Evolutionary conservation across 2,113 vertebrate genomes (phyloP), one percentile per base, ranked within the genome.

Genomic region (Labeo catla): DNA sequence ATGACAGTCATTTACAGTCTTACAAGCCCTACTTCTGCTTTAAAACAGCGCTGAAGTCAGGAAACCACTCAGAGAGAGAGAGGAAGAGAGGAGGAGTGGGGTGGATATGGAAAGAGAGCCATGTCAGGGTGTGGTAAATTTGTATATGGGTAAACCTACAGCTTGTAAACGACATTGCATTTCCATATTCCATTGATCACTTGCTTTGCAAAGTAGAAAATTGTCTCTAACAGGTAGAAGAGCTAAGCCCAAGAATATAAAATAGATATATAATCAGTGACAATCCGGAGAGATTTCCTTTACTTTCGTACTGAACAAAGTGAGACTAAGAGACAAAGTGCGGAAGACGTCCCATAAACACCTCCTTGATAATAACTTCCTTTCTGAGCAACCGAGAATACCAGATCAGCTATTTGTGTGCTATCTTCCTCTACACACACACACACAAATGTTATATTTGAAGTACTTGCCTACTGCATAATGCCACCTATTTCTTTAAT

Each of bases 21-120:
- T n/a, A 57, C 19, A 59, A n/a, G 68, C 39, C 68, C 39, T 70
- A 81, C 84, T 88, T 88, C 89, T 89, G 84, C 81, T 82, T 87
- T 81, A 76, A 45, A 57, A 21, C 16, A 66, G 66, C 52, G 21
- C 43, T n/a, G 45, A 65, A 73, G 63, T 57, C 50, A 70, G 65
- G 72, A 34, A 84, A 45, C 57, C n/a, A 59, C 77, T 63, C 57
- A 76, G 66, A 61, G 45, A 39, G 34, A 73, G 72, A 49, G 49
- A 76, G 81, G 50, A 61, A 76, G 45, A 59, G 34, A 81, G 39
- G 68, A 72, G 19, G 74, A 73, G 76, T 59, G 43, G 66, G 19
- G 36, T 19, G 68, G 61, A 45, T 72, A 85, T 81, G 83, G n/a
- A 86, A 87, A 87, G 65, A 19, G 76, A 43, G 10, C 34, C 11